phyloP scores from a whole-genome alignment of 2,888 invertebrate genomes.

The Ecliptopera silaceata region DNA sequence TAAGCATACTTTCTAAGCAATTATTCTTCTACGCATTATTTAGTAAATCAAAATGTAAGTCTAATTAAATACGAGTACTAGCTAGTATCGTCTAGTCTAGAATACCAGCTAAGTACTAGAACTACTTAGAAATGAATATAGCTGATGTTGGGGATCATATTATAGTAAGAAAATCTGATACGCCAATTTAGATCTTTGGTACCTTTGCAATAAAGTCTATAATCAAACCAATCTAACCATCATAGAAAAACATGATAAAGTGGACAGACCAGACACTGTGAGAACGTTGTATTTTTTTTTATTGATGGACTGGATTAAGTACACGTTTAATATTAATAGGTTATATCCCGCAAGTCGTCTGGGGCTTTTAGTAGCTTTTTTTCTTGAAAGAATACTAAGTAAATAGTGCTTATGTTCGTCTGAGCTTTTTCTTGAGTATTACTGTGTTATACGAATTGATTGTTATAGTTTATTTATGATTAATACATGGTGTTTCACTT shows the following conservation, averaged over 20 bases:
- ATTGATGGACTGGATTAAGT: constrained; percentile 12
- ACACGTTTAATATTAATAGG: constrained; percentile 25
- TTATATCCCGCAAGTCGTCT: constrained; percentile 8
- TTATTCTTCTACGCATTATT: too few species aligned
- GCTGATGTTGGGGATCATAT: not conserved
- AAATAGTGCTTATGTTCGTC: too few species aligned
- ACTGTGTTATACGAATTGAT: not conserved
- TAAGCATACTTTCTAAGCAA: too few species aligned
- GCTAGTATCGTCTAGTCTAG: too few species aligned
- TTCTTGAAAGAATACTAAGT: not conserved
- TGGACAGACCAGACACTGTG: constrained; percentile 36
- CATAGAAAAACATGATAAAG: constrained; percentile 6
- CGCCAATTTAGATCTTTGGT: not conserved
- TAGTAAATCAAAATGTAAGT: too few species aligned
- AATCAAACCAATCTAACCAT: not conserved
- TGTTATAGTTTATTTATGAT: not conserved
- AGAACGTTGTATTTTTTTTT: constrained; percentile 35
- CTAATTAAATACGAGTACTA: too few species aligned
- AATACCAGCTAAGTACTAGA: too few species aligned
- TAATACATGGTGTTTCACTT: not conserved
- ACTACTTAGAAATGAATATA: too few species aligned
- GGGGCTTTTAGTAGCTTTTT: not conserved
- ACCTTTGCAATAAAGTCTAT: not conserved
- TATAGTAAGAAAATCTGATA: not conserved
- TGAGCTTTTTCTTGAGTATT: too few species aligned